A percentile compares a stretch with the other conserved stretches of the same genome.
Conservation (phyloP, 1,140 invertebrate species). For the Aethina tumida region DNA sequence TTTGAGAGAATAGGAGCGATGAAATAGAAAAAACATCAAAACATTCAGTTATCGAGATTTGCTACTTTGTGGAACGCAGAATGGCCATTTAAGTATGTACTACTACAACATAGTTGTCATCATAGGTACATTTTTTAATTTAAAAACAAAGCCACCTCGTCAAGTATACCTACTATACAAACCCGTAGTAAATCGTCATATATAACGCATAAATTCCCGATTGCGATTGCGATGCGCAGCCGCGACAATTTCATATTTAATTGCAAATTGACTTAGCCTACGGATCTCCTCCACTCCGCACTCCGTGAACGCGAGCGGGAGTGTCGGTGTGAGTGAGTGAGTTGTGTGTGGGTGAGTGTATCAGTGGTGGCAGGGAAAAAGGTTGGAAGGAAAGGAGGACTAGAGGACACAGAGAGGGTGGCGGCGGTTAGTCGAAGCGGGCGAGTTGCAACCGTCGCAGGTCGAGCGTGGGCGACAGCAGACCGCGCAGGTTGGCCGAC, state of each 20-base stretch:
- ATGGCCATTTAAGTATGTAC: background rate
- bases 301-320: too few relatives aligned
- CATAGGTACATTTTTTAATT: too few relatives aligned
- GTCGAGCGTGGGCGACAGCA: slow-evolving; percentile 45
- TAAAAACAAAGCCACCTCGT: background rate
- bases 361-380: background rate
- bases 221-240: background rate
- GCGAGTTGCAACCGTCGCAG: background rate
- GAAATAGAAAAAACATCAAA: too few relatives aligned
- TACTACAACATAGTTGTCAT: background rate
- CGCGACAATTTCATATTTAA: slow-evolving; percentile 10
- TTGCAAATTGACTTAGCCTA: slow-evolving; percentile 4
- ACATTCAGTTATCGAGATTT: too few relatives aligned
- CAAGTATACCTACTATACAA: background rate
- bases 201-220: background rate
- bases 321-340: background rate
- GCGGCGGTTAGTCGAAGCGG: slow-evolving; percentile 6
- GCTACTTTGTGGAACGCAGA: background rate
- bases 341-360: background rate
- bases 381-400: slow-evolving; percentile 2
- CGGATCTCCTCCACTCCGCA: too few relatives aligned
- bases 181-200: background rate
- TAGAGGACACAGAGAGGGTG: slow-evolving; percentile 2
- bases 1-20: too few relatives aligned
- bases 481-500: slow-evolving; percentile 44